phyloP scores from a whole-genome alignment of 2,113 vertebrate species.

The Lichenostomus cassidix region DNA sequence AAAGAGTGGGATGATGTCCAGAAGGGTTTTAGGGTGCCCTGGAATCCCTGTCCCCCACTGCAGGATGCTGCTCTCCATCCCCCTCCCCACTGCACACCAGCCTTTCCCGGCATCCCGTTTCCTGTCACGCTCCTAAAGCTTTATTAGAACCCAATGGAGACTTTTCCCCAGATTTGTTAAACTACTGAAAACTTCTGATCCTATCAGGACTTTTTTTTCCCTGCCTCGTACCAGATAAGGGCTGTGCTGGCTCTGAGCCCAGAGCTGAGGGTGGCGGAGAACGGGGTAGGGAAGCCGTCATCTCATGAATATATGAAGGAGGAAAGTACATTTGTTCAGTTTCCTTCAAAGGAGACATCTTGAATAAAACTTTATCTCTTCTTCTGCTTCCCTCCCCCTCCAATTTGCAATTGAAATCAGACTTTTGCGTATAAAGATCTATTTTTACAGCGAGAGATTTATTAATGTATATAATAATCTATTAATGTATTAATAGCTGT shows the following conservation, averaged over 20 bases:
- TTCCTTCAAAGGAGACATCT: conserved; percentile 42
- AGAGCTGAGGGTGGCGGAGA: conserved; percentile 11
- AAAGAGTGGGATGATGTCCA: fast-evolving
- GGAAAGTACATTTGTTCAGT: conserved; percentile 54
- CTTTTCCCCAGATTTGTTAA: neutral
- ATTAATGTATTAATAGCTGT: neutral
- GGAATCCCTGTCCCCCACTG: neutral
- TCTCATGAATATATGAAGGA: conserved; percentile 51
- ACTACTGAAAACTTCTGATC: conserved; percentile 36
- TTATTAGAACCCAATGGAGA: neutral
- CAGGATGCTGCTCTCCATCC: neutral
- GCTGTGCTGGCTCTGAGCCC: conserved; percentile 38
- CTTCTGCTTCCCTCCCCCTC: neutral
- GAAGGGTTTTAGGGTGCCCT: neutral
- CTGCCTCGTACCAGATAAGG: conserved; percentile 43
- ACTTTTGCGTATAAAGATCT: neutral
- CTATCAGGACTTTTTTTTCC: neutral
- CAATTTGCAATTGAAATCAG: conserved; percentile 51
- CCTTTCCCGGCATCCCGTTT: neutral
- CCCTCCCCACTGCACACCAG: neutral
- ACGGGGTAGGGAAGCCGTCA: neutral
- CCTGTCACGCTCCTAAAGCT: neutral
- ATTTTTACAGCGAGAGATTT: conserved; percentile 1
- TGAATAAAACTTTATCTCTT: conserved; percentile 12
- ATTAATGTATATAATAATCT: conserved; percentile 28